Conservation (phyloP, 2,797 vertebrate species). For the Neomorphus geoffroyi region DNA sequence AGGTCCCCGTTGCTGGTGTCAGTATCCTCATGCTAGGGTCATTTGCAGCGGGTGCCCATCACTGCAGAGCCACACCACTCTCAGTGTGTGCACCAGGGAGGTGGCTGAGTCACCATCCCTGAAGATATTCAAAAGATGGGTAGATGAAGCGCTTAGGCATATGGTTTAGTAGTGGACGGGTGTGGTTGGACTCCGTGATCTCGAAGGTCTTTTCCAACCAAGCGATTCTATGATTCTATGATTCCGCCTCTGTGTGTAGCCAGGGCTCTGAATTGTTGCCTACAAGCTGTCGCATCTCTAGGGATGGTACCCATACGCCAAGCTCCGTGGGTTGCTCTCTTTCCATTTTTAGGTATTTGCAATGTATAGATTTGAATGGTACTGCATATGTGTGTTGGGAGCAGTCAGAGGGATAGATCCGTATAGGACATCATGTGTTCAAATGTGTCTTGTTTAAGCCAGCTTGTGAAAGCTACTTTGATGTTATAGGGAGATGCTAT, state of each 20-base stretch:
- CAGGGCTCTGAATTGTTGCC: background rate
- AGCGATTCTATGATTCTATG: too few species aligned
- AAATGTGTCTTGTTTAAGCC: background rate
- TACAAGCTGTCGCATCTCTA: background rate
- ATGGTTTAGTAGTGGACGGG: too few species aligned
- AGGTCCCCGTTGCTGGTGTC: background rate
- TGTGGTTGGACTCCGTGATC: too few species aligned
- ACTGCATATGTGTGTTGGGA: background rate
- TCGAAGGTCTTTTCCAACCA: too few species aligned
- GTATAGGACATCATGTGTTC: background rate
- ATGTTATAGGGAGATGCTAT: background rate
- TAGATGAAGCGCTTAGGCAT: too few species aligned
- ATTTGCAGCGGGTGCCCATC: background rate
- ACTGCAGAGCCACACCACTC: accelerated
- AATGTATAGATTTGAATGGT: background rate
- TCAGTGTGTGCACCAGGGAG: background rate
- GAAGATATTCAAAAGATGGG: too few species aligned
- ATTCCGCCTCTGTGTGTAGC: background rate
- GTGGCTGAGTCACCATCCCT: too few species aligned
- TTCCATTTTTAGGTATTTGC: background rate
- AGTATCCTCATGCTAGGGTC: background rate
- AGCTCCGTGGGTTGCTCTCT: background rate
- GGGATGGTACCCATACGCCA: background rate
- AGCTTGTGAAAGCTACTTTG: background rate
- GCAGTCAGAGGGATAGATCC: background rate